A percentile compares a stretch with the other conserved stretches of the same genome.
Evolutionary conservation across 2,888 invertebrate genomes (phyloP).

Genomic region (Pyralis farinalis): DNA sequence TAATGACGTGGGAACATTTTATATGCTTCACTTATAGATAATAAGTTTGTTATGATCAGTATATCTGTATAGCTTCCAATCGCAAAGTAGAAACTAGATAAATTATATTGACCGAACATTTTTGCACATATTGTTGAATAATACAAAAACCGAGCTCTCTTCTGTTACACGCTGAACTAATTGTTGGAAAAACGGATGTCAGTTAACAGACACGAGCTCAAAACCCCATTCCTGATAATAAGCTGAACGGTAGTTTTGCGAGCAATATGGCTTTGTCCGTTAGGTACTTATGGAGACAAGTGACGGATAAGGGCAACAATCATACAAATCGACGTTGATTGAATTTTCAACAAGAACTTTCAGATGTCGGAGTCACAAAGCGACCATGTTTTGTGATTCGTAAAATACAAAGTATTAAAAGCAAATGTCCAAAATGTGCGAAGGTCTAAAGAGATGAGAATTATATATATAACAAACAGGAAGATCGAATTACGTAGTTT

Average conservation of each 20-base stretch:
- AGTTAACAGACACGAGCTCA: constrained; percentile 35
- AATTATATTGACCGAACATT: constrained; percentile 1
- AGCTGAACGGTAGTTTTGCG: constrained; percentile 62
- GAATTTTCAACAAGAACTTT: constrained; percentile 50
- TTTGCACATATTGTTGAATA: neutral
- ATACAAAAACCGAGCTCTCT: neutral
- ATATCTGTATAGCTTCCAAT: constrained; percentile 4
- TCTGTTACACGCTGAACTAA: neutral
- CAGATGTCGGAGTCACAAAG: constrained; percentile 7
- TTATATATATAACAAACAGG: too few relatives aligned
- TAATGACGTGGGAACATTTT: constrained; percentile 35
- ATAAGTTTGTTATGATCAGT: constrained; percentile 9
- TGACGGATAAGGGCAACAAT: constrained; percentile 65
- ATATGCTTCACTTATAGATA: constrained; percentile 11
- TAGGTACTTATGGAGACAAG: constrained; percentile 54
- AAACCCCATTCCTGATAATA: constrained; percentile 64
- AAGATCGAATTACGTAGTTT: neutral
- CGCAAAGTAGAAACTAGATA: neutral
- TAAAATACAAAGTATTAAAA: too few relatives aligned
- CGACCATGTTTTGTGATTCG: too few relatives aligned
- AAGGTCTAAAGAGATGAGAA: too few relatives aligned
- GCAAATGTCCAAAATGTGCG: too few relatives aligned
- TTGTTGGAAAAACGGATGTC: constrained; percentile 16
- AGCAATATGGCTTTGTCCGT: constrained; percentile 59
- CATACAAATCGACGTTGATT: constrained; percentile 50